Percentiles rank a stretch among this genome's conserved stretches.
Conservation (phyloP, 1,140 invertebrate species). For the Lordiphosa collinella region DNA sequence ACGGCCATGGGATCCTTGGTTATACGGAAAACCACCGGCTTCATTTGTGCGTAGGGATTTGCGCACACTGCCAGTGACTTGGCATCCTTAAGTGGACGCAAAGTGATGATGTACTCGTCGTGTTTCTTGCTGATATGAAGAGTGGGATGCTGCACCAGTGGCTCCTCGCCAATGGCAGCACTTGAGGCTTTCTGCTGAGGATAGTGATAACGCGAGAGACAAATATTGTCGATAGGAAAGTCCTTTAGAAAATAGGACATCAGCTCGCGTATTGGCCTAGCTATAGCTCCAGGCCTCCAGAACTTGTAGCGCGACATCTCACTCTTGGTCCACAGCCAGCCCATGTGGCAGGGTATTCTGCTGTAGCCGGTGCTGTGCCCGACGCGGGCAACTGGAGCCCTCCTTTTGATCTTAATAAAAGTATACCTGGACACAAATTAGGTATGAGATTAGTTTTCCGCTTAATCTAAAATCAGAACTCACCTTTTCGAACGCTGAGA, state of each 20-base stretch:
- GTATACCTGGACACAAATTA: slow-evolving; percentile 6
- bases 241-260: slow-evolving; percentile 69
- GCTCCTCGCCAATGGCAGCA: slow-evolving; percentile 11
- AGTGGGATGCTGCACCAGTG: slow-evolving; percentile 62
- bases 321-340: slow-evolving; percentile 66
- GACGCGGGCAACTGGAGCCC: background rate
- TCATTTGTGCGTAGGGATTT: slow-evolving; percentile 67
- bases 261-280: slow-evolving; percentile 57
- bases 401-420: slow-evolving; percentile 1
- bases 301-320: slow-evolving; percentile 46
- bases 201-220: slow-evolving; percentile 40
- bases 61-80: slow-evolving; percentile 36
- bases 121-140: slow-evolving; percentile 63
- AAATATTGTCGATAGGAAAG: slow-evolving; percentile 49
- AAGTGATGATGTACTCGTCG: slow-evolving; percentile 64
- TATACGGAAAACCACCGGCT: slow-evolving; percentile 71
- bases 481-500: slow-evolving; percentile 28
- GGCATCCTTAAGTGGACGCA: slow-evolving; percentile 65
- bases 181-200: background rate
- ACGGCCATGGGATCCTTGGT: slow-evolving; percentile 48
- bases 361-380: slow-evolving; percentile 31
- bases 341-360: slow-evolving; percentile 65
- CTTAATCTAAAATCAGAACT: background rate
- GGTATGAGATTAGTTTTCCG: no score
- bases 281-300: slow-evolving; percentile 70